phyloP scores from a whole-genome alignment of 2,888 invertebrate genomes.

The Noctua comes region DNA sequence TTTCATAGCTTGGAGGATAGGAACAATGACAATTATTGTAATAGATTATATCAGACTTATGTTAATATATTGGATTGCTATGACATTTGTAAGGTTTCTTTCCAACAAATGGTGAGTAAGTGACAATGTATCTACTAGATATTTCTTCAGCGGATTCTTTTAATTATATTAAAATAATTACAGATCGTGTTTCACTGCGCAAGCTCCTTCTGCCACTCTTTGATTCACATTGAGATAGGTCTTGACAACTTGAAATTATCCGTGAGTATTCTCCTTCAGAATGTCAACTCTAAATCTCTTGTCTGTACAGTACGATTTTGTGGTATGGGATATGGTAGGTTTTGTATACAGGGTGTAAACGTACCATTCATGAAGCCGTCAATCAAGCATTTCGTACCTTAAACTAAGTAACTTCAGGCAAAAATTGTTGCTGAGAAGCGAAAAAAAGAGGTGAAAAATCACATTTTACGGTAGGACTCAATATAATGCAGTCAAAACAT shows the following conservation, averaged over 20 bases:
- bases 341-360: too few relatives aligned
- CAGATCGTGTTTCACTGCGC: slow-evolving; percentile 16
- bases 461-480: too few relatives aligned
- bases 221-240: background rate
- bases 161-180: background rate
- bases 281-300: too few relatives aligned
- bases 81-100: slow-evolving; percentile 19
- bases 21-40: background rate
- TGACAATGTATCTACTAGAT: too few relatives aligned
- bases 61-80: slow-evolving; percentile 30
- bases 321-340: too few relatives aligned
- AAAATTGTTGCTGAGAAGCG: too few relatives aligned
- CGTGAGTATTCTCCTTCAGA: slow-evolving; percentile 4
- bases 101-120: slow-evolving; percentile 9
- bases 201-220: background rate
- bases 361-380: too few relatives aligned
- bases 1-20: background rate
- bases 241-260: background rate
- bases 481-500: too few relatives aligned
- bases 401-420: too few relatives aligned
- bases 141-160: background rate
- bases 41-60: slow-evolving; percentile 23
- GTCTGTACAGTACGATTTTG: too few relatives aligned
- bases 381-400: too few relatives aligned
- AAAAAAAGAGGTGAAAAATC: too few relatives aligned